Evolutionary conservation across 2,888 invertebrate genomes (phyloP), one percentile per base, ranked within the genome.

Genomic region (Rotaria socialis): DNA sequence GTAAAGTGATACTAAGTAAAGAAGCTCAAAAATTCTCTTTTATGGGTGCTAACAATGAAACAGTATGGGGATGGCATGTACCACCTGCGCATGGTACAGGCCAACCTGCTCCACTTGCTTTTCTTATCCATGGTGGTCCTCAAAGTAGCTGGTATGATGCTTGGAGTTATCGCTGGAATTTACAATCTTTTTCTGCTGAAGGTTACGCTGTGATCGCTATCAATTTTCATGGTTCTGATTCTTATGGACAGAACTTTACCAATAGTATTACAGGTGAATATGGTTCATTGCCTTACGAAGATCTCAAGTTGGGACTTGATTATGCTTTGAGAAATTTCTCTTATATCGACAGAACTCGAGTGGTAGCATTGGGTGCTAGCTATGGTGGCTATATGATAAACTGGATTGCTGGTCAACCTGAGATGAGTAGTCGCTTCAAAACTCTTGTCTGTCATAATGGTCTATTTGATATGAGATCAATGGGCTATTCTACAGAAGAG

Each of bases 401-500:
- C 16, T 67, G 67, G 67, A 35, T 67, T 35, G 67, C 67, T 67
- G 67, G 67, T 14, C 67, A 67, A 27, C 67, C 67, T 11, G 67
- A 67, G 19, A 67, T 67, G 67, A 67, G 67, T 67, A 7, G 14
- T 6, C 67, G 67, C 35, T 67, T 67, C 27, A 67, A 11, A 16
- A 67, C 67, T 0, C 35, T 67, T 35, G 35, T 67, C 27, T 35
- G 35, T 35, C 67, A 67, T 35, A 27, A 67, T 35, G 67, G 67
- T 35, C 35, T 67, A 6, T 67, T 67, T 19, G 67, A 67, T 16
- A 67, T 67, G 67, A 11, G 67, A 16, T 27, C 27, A 14, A 67
- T 67, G 67, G 67, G 35, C 16, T 67, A 67, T 67, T 67, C 67
- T 14, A 67, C 67, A 27, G 67, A 67, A 67, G 67, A 67, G 16